Base-by-base conservation (phyloP, 1,140 invertebrate genomes). In the Hestina assimilis region DNA sequence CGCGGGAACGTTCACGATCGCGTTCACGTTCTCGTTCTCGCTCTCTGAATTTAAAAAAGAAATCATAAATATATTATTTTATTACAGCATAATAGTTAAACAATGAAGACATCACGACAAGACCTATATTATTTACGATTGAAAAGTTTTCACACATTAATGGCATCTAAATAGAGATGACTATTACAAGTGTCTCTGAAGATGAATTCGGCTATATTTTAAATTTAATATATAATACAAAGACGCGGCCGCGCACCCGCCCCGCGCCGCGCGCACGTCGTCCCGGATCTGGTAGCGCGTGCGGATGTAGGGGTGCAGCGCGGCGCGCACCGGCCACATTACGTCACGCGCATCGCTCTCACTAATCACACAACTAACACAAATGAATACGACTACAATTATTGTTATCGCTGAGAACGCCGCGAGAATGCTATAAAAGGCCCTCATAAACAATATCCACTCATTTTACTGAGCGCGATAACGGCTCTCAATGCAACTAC, bases 271-370 rank as follows among this genome's bases (percentile, higher is more conserved):
- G 14, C 41, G 53, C 31, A 45, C 1, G 6, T 41, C 60, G 17
- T 23, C 20, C 14, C 21, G 53, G 15, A 80, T 74, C 61, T 80
- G 69, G 41, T 58, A n/a, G 4, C 77, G 62, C 28, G 77, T 80
- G 26, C 77, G 70, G 15, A 78, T 78, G 65, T 76, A 78, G 4
- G 77, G 77, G 21, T 77, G 72, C 28, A 73, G 20, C 24, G 43
- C 51, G n/a, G 24, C 9, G 21, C 29, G 21, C 35, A 17, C 3
- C 24, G 11, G 12, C 24, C 3, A 14, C 17, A n/a, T n/a, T n/a
- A n/a, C n/a, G 12, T 31, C n/a, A 12, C 28, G 24, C 26, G 26
- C 6, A 8, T 24, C 3, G 23, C 23, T 3, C 3, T 4, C 23
- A 24, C 23, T 24, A 7, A 3, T 24, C 23, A 24, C 3, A 4